Evolutionary conservation across 2,113 vertebrate genomes (phyloP).

Genomic region (Sylvia atricapilla): DNA sequence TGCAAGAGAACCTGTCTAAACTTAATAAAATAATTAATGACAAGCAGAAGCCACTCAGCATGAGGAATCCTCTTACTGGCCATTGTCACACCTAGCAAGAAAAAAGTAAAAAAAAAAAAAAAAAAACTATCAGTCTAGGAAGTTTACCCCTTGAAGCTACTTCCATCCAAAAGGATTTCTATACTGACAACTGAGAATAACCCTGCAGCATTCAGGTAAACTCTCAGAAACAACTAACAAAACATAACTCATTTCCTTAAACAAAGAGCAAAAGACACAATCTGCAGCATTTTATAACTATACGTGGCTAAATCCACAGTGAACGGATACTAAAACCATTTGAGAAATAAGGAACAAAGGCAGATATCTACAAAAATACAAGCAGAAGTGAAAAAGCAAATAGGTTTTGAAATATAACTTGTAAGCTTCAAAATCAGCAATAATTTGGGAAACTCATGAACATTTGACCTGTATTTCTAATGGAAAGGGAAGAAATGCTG

Average conservation of each 20-base stretch:
- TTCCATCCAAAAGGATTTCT: background rate
- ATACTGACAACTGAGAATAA: background rate
- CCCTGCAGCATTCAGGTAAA: background rate
- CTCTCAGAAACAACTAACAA: background rate
- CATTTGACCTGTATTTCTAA: background rate
- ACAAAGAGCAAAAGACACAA: background rate
- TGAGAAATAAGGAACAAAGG: constrained; percentile 2
- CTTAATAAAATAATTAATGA: background rate
- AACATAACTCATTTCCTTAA: background rate
- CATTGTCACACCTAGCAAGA: background rate
- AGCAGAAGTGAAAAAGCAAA: background rate
- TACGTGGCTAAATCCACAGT: background rate
- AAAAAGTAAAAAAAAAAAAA: background rate
- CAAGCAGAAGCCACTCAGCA: background rate
- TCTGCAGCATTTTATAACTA: background rate
- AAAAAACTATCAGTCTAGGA: background rate
- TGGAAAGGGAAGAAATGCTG: background rate
- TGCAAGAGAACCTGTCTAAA: background rate
- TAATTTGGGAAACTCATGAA: background rate
- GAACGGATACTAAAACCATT: background rate
- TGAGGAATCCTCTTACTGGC: background rate
- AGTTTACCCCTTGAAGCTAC: background rate
- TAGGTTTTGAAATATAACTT: background rate
- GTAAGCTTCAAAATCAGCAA: background rate
- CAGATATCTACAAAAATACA: background rate